These are phyloP conservation scores for Salvelinus alpinus DNA, from an alignment of 2,113 vertebrate species.

Conservation along the genomic window DNA sequence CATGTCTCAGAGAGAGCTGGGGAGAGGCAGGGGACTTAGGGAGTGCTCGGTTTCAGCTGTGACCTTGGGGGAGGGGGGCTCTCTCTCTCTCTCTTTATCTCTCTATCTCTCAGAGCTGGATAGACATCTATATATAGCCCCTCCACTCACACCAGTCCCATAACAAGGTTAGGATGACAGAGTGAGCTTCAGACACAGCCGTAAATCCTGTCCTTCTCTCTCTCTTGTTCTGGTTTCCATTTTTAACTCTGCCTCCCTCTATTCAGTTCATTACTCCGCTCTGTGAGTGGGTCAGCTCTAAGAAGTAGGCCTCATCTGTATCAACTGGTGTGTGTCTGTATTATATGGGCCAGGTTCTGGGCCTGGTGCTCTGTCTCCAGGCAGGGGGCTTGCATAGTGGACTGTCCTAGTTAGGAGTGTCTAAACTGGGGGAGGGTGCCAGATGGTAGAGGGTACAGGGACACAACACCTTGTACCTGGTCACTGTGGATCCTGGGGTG, in stretches of 20 bases:
- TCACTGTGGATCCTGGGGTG: slow-evolving; percentile 37
- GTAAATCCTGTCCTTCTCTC: slow-evolving; percentile 47
- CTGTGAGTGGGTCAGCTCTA: slow-evolving; percentile 20
- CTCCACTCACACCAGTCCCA: slow-evolving; percentile 55
- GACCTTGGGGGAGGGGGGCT: slow-evolving; percentile 34
- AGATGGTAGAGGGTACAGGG: slow-evolving; percentile 46
- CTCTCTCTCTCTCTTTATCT: slow-evolving; percentile 28
- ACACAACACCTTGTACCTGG: slow-evolving; percentile 51
- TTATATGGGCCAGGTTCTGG: not conserved
- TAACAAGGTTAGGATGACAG: slow-evolving; percentile 71
- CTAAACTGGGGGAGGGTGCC: slow-evolving; percentile 21
- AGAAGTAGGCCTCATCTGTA: slow-evolving; percentile 44
- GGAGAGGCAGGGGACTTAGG: slow-evolving; percentile 4
- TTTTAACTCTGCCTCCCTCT: not conserved
- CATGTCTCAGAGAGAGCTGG: slow-evolving; percentile 3
- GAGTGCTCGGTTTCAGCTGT: slow-evolving; percentile 7
- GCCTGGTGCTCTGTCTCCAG: not conserved
- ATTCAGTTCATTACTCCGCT: slow-evolving; percentile 29
- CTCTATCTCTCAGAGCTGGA: slow-evolving; percentile 34
- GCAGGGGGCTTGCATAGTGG: not conserved
- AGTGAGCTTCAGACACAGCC: slow-evolving; percentile 56
- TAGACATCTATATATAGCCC: slow-evolving; percentile 68
- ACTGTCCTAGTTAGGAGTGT: slow-evolving; percentile 31
- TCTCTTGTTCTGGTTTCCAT: slow-evolving; percentile 4
- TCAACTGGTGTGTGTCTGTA: slow-evolving; percentile 4